Evolutionary conservation across 2,888 invertebrate species (phyloP).

Genomic region (Hetaerina titia): DNA sequence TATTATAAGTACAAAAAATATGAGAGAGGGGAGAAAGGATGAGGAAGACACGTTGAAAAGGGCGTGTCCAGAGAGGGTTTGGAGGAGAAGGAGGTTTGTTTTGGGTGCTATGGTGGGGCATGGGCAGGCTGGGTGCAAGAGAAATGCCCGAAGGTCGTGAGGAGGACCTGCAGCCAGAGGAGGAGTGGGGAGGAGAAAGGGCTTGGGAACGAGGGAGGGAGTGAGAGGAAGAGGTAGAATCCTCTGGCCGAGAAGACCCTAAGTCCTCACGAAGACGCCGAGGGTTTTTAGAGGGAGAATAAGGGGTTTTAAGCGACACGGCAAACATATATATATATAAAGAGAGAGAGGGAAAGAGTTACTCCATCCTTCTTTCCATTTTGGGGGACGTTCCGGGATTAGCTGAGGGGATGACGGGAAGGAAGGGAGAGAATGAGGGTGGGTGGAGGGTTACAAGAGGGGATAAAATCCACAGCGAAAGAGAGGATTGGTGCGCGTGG

Average conservation of each 20-base stretch:
- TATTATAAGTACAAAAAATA: neutral
- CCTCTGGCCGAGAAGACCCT: neutral
- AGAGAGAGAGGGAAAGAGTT: neutral
- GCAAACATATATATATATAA: neutral
- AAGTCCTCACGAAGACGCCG: neutral
- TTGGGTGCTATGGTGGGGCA: too few species aligned
- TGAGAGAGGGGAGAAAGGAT: neutral
- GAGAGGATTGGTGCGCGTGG: neutral
- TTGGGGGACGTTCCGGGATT: neutral
- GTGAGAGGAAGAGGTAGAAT: neutral
- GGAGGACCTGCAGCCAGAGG: too few species aligned
- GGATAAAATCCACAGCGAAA: neutral
- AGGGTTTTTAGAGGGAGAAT: neutral
- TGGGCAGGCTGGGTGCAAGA: too few species aligned
- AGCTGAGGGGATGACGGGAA: neutral
- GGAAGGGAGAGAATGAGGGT: neutral
- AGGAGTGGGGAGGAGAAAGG: neutral
- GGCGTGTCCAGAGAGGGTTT: neutral
- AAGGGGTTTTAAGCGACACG: neutral
- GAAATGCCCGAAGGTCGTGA: too few species aligned
- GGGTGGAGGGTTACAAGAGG: neutral
- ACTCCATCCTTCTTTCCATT: slow-evolving; percentile 27
- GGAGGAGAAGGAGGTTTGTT: too few species aligned
- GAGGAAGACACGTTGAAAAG: neutral
- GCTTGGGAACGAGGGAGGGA: neutral